Conservation (phyloP, 2,797 vertebrate species). For the Mormyrops attenuatus region DNA sequence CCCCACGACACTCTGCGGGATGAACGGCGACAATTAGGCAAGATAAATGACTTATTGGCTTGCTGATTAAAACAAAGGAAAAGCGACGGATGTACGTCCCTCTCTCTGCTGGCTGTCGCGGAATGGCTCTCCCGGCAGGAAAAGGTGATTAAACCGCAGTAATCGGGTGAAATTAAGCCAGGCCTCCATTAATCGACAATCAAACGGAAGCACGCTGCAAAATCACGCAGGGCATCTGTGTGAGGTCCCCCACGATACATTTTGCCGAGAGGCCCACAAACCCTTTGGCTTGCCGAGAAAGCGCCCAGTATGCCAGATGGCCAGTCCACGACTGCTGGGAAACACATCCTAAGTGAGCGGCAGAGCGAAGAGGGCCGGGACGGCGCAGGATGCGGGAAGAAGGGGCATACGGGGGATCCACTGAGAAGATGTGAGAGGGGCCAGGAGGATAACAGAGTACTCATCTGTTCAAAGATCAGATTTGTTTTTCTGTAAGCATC, state of each 20-base stretch:
- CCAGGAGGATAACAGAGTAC: background rate
- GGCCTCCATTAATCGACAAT: background rate
- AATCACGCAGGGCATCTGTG: background rate
- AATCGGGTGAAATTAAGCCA: background rate
- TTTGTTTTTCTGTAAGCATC: background rate
- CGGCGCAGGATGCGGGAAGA: background rate
- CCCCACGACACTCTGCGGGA: background rate
- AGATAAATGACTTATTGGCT: background rate
- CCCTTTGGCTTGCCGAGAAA: background rate
- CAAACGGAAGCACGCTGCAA: background rate
- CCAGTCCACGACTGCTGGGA: background rate
- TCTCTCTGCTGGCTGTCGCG: background rate
- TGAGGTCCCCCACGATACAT: background rate
- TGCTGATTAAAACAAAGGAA: background rate
- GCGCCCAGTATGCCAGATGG: background rate
- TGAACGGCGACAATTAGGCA: constrained; percentile 5
- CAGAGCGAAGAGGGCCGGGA: background rate
- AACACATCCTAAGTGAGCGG: background rate
- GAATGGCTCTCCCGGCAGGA: background rate
- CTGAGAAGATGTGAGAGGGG: background rate
- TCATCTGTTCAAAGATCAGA: background rate
- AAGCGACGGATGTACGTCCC: background rate
- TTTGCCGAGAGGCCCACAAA: background rate
- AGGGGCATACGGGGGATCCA: background rate
- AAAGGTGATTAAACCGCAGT: constrained; percentile 10